phyloP scores from a whole-genome alignment of 2,113 vertebrate genomes.

The Eubucco bourcierii region DNA sequence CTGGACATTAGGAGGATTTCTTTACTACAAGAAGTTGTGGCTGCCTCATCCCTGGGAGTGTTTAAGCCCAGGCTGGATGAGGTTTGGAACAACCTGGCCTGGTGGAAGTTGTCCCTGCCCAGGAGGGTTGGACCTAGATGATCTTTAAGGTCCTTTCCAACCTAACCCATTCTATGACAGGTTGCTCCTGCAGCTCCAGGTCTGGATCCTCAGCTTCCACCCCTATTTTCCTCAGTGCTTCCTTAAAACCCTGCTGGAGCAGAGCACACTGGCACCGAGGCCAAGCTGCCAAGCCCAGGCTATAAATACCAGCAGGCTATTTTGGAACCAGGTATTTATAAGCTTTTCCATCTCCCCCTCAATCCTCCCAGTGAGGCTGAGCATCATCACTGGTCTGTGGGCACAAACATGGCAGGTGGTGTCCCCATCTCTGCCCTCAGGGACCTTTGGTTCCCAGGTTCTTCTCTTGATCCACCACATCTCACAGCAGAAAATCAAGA shows the following conservation, averaged over 20 bases:
- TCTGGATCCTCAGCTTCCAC: background rate
- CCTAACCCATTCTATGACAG: too few relatives aligned
- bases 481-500: background rate
- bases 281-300: background rate
- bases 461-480: background rate
- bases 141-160: too few relatives aligned
- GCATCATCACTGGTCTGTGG: background rate
- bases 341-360: background rate
- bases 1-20: too few relatives aligned
- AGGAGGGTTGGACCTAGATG: too few relatives aligned
- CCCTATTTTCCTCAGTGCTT: background rate
- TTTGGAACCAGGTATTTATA: background rate
- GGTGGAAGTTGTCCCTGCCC: too few relatives aligned
- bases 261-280: background rate
- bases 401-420: fast-evolving
- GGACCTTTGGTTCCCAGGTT: fast-evolving
- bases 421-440: background rate
- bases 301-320: constrained; percentile 57
- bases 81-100: too few relatives aligned
- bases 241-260: background rate
- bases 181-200: background rate
- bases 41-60: too few relatives aligned
- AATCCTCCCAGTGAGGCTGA: fast-evolving
- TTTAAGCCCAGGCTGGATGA: too few relatives aligned
- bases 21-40: too few relatives aligned